Conservation (phyloP, 2,797 vertebrate species). For the Potorous gilbertii region DNA sequence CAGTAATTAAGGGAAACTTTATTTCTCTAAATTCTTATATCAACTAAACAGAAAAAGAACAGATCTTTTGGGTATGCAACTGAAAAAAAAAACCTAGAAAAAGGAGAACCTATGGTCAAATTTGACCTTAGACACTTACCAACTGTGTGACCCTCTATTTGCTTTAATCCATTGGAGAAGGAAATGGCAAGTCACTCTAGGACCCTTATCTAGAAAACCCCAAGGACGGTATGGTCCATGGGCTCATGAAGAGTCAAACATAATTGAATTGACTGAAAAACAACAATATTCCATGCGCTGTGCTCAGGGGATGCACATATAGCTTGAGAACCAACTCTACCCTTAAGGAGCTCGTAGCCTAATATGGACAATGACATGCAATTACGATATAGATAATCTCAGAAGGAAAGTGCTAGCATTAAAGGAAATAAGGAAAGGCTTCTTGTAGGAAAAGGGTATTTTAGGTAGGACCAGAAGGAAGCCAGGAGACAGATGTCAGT, state of each 20-base stretch:
- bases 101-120: background rate
- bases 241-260: no score
- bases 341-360: background rate
- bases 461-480: background rate
- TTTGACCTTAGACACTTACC: background rate
- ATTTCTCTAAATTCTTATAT: no score
- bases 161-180: background rate
- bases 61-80: no score
- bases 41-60: no score
- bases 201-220: background rate
- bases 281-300: no score
- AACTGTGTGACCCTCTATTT: background rate
- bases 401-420: background rate
- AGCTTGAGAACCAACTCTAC: background rate
- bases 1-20: no score
- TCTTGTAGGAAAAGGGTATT: background rate
- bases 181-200: background rate
- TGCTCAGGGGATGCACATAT: background rate
- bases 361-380: background rate
- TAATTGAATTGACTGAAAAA: no score
- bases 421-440: background rate
- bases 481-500: background rate
- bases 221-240: no score
- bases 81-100: no score
- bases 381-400: background rate